Evolutionary conservation across 2,113 vertebrate genomes (phyloP).

Genomic region (Forbesichthys agassizii): DNA sequence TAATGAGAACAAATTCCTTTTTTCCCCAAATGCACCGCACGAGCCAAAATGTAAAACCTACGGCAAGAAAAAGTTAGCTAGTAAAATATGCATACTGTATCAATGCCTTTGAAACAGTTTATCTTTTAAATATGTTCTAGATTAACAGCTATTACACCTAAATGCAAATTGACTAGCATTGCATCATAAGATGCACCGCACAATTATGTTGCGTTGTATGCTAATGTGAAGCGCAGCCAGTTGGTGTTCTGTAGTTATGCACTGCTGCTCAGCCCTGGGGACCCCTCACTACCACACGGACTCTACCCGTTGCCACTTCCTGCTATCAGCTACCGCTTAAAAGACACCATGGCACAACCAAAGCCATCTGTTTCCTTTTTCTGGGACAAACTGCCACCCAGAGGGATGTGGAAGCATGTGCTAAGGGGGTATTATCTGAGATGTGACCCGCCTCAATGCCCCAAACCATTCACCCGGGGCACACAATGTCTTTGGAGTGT

Average conservation of each 20-base stretch:
- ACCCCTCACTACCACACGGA: constrained; percentile 20
- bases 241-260: constrained; percentile 41
- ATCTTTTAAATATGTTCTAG: constrained; percentile 52
- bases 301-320: constrained; percentile 39
- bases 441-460: constrained; percentile 29
- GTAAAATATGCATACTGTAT: constrained; percentile 3
- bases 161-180: constrained; percentile 34
- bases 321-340: constrained; percentile 45
- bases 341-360: constrained; percentile 41
- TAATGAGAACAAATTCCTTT: constrained; percentile 47
- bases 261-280: constrained; percentile 42
- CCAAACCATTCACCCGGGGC: constrained; percentile 37
- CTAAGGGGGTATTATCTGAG: constrained; percentile 37
- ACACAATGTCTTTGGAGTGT: constrained; percentile 31
- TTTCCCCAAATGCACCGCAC: constrained; percentile 33
- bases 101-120: constrained; percentile 50
- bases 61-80: constrained; percentile 44
- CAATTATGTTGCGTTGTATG: constrained; percentile 6
- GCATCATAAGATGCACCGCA: constrained; percentile 22
- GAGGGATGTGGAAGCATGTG: constrained; percentile 31
- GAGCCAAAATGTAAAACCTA: constrained; percentile 48
- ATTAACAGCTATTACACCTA: constrained; percentile 50
- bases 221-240: constrained; percentile 41
- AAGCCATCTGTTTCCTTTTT: constrained; percentile 65
- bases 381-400: constrained; percentile 34